Conservation (phyloP, 1,140 invertebrate species). For the Dysdera silvatica region DNA sequence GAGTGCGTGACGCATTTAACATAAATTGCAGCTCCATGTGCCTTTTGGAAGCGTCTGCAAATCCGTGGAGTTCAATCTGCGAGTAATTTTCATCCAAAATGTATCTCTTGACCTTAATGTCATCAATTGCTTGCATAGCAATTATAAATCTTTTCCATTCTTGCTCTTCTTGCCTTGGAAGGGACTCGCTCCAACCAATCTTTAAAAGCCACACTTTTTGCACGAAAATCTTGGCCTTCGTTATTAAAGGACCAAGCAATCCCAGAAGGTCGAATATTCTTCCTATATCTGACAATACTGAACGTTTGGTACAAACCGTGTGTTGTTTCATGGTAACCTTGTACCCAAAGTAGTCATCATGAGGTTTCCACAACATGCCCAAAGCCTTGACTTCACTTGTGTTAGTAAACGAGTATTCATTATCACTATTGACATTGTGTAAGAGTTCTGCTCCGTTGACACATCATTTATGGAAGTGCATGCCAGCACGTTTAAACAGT, state of each 20-base stretch:
- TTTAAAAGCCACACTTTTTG: constrained; percentile 33
- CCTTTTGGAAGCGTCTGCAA: constrained; percentile 41
- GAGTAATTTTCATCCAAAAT: background rate
- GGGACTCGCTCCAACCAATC: background rate
- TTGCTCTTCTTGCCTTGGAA: background rate
- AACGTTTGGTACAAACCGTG: background rate
- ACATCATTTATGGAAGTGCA: background rate
- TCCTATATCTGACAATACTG: constrained; percentile 24
- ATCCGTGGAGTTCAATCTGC: constrained; percentile 38
- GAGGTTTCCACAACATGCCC: background rate
- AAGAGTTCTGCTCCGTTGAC: background rate
- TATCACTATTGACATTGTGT: background rate
- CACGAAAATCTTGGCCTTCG: constrained; percentile 43
- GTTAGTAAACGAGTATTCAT: background rate
- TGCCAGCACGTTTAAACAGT: background rate
- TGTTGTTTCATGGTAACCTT: background rate
- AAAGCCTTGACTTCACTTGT: background rate
- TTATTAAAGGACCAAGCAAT: constrained; percentile 39
- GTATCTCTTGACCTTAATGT: constrained; percentile 15
- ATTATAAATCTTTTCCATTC: background rate
- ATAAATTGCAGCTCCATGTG: constrained; percentile 44
- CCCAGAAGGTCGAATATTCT: constrained; percentile 47
- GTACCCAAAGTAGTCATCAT: background rate
- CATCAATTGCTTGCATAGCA: background rate
- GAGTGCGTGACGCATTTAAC: constrained; percentile 1